Conservation (phyloP, 2,113 vertebrate species). For the Phaethornis superciliosus region DNA sequence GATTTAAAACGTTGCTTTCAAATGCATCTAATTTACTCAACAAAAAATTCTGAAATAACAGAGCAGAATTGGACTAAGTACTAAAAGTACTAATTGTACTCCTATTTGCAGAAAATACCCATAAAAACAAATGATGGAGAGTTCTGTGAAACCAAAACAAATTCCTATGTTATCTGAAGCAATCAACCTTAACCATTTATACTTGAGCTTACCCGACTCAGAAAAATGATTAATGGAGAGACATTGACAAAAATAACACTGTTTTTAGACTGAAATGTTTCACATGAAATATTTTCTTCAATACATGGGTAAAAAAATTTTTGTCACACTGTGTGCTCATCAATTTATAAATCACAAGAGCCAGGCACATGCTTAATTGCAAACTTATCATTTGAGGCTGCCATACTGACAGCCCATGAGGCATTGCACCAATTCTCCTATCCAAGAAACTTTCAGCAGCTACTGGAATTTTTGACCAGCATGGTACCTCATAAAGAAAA, state of each 20-base stretch:
- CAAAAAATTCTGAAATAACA: background rate
- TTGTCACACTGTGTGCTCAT: background rate
- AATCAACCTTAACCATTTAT: background rate
- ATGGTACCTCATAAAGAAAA: constrained; percentile 13
- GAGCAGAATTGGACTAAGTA: background rate
- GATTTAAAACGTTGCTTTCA: background rate
- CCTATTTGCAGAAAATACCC: background rate
- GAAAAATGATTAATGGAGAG: background rate
- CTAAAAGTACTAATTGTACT: too few species aligned
- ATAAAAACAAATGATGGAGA: background rate
- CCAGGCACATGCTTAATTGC: background rate
- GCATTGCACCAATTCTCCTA: background rate
- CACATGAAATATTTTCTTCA: background rate
- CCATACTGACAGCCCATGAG: background rate
- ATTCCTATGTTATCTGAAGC: background rate
- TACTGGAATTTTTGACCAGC: background rate
- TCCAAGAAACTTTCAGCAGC: constrained; percentile 15
- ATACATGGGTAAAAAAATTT: background rate
- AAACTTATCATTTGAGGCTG: background rate
- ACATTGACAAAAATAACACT: background rate
- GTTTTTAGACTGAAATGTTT: background rate
- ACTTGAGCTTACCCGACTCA: background rate
- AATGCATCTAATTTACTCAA: background rate
- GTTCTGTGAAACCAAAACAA: background rate
- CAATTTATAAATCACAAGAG: background rate